phyloP scores from a whole-genome alignment of 2,888 invertebrate species.

The Spodoptera littoralis region DNA sequence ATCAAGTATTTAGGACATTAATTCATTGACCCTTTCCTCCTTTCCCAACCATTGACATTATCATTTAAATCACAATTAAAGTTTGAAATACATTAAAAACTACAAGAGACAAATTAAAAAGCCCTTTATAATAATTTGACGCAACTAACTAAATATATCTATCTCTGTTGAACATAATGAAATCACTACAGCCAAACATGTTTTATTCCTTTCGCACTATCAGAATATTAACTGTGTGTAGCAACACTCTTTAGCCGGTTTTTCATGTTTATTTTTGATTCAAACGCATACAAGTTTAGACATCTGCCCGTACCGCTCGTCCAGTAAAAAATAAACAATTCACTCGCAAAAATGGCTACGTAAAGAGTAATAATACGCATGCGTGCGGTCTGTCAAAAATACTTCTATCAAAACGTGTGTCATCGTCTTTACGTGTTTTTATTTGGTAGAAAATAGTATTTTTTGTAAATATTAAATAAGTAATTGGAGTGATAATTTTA shows the following conservation, averaged over 20 bases:
- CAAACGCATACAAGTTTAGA: slow-evolving; percentile 48
- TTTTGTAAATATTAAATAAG: slow-evolving; percentile 43
- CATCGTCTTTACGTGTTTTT: slow-evolving; percentile 14
- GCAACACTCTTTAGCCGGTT: slow-evolving; percentile 49
- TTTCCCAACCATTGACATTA: slow-evolving; percentile 3
- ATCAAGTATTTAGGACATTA: slow-evolving; percentile 18
- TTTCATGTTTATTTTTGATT: slow-evolving; percentile 62
- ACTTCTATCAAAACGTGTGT: slow-evolving; percentile 20
- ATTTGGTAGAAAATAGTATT: slow-evolving; percentile 14
- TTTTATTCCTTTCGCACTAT: slow-evolving; percentile 27
- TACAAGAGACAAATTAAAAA: slow-evolving; percentile 19
- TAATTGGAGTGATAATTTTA: slow-evolving; percentile 17
- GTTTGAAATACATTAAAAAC: slow-evolving; percentile 33
- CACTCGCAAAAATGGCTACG: slow-evolving; percentile 25
- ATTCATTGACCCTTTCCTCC: slow-evolving; percentile 33
- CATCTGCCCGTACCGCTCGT: slow-evolving; percentile 45
- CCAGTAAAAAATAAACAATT: slow-evolving; percentile 13
- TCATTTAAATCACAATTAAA: slow-evolving; percentile 24
- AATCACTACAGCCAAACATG: neutral
- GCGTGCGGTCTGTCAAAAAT: slow-evolving; percentile 51
- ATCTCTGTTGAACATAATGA: slow-evolving; percentile 22
- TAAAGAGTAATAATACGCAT: slow-evolving; percentile 43
- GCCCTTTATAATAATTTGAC: neutral
- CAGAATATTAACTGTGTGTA: slow-evolving; percentile 29
- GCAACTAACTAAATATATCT: slow-evolving; percentile 3